These are phyloP conservation scores for Hymenopus coronatus DNA, from an alignment of 2,888 invertebrate genomes.

Conservation along the genomic window DNA sequence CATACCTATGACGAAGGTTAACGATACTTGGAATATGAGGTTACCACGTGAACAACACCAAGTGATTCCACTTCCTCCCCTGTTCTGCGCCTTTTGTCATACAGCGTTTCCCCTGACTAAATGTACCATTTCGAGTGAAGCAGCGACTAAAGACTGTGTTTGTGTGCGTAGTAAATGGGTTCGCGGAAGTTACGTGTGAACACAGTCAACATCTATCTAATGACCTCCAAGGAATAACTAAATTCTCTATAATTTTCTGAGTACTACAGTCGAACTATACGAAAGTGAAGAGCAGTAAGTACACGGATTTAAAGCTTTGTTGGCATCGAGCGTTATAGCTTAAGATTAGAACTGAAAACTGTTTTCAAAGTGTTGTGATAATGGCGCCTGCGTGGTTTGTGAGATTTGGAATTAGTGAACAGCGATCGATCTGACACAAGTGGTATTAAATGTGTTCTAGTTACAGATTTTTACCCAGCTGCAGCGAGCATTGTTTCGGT, in stretches of 20 bases:
- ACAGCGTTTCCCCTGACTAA: conserved; percentile 15
- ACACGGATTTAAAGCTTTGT: background rate
- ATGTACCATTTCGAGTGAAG: conserved; percentile 16
- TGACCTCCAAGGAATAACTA: background rate
- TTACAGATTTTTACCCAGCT: background rate
- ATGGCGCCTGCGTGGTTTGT: conserved; percentile 30
- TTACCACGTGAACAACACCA: conserved; percentile 8
- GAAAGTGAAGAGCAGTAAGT: background rate
- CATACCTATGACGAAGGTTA: too few species aligned
- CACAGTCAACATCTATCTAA: background rate
- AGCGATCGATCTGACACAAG: conserved; percentile 24
- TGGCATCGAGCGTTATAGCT: background rate
- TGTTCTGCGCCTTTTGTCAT: conserved; percentile 29
- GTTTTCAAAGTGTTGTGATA: conserved; percentile 20
- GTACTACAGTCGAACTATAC: background rate
- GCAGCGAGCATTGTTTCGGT: background rate
- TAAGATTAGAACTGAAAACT: conserved; percentile 13
- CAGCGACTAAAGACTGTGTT: background rate
- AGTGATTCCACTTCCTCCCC: conserved; percentile 26
- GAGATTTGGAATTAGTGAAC: conserved; percentile 28
- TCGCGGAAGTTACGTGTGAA: background rate
- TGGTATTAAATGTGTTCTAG: background rate
- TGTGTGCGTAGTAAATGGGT: background rate
- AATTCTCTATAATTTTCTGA: background rate
- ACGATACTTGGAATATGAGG: too few species aligned